Conservation (phyloP, 2,797 vertebrate species). For the Karalla daura region DNA sequence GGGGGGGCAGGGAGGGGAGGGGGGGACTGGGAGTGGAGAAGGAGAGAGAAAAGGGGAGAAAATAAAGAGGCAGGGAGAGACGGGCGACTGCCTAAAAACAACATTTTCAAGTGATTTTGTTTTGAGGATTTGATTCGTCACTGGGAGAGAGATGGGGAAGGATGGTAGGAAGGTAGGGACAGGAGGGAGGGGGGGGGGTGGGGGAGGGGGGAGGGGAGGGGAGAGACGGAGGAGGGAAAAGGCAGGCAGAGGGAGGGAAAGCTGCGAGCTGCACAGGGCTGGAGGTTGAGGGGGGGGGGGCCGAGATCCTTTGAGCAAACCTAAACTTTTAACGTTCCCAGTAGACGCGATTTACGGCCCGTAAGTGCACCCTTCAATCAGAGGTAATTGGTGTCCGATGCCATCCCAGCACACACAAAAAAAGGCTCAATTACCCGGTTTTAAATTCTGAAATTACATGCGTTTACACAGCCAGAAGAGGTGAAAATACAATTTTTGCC, state of each 20-base stretch:
- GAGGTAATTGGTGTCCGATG: not conserved
- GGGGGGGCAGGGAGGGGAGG: conserved; percentile 5
- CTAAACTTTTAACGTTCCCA: conserved; percentile 20
- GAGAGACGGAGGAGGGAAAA: conserved; percentile 67
- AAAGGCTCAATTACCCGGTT: not conserved
- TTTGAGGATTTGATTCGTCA: conserved; percentile 11
- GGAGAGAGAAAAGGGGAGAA: conserved; percentile 16
- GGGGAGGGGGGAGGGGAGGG: conserved; percentile 28
- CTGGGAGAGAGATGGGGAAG: not conserved
- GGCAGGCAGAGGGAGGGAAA: conserved; percentile 50
- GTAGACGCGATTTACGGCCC: not conserved
- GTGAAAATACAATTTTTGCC: not conserved
- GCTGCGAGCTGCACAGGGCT: conserved; percentile 15
- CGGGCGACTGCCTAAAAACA: conserved; percentile 2
- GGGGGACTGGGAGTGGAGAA: not conserved
- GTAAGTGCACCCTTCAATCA: not conserved
- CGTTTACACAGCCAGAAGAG: not conserved
- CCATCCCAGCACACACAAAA: not conserved
- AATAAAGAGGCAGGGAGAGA: conserved; percentile 11
- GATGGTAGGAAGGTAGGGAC: too few relatives aligned
- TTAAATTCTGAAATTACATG: not conserved
- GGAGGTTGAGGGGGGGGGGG: conserved; percentile 17
- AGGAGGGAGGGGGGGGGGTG: conserved; percentile 57
- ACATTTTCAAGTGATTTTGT: conserved; percentile 17
- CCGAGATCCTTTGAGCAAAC: conserved; percentile 8